These are phyloP conservation scores for Cabera pusaria DNA, from an alignment of 2,888 invertebrate species.

Conservation along the genomic window DNA sequence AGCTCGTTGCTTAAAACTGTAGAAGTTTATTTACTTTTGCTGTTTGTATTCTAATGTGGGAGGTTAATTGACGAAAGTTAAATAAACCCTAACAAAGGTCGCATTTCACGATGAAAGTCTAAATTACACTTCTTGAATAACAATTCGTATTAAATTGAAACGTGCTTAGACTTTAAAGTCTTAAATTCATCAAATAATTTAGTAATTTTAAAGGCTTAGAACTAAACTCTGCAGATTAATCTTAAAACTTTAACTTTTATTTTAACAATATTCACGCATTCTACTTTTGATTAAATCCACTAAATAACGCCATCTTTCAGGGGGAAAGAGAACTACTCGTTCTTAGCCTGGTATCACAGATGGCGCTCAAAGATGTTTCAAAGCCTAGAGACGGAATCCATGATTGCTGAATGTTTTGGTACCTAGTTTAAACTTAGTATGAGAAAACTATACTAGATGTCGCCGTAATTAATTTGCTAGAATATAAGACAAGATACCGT, in stretches of 20 bases:
- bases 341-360: not conserved
- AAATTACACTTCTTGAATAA: constrained; percentile 5
- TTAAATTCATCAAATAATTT: too few relatives aligned
- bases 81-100: constrained; percentile 11
- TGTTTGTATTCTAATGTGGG: constrained; percentile 2
- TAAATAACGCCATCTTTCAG: constrained; percentile 3
- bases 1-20: not conserved
- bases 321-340: not conserved
- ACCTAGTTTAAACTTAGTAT: too few relatives aligned
- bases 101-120: not conserved
- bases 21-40: constrained; percentile 3
- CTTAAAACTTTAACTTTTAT: too few relatives aligned
- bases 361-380: not conserved
- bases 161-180: constrained; percentile 1
- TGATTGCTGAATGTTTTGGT: too few relatives aligned
- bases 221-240: too few relatives aligned
- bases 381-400: too few relatives aligned
- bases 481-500: too few relatives aligned
- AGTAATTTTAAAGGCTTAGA: too few relatives aligned
- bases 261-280: too few relatives aligned
- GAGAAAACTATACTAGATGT: too few relatives aligned
- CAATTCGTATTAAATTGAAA: constrained; percentile 9
- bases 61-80: constrained; percentile 5
- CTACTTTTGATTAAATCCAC: too few relatives aligned
- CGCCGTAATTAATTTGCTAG: too few relatives aligned